These are phyloP conservation scores for Mycalesis mineus DNA, from an alignment of 2,888 invertebrate species.

Conservation along the genomic window DNA sequence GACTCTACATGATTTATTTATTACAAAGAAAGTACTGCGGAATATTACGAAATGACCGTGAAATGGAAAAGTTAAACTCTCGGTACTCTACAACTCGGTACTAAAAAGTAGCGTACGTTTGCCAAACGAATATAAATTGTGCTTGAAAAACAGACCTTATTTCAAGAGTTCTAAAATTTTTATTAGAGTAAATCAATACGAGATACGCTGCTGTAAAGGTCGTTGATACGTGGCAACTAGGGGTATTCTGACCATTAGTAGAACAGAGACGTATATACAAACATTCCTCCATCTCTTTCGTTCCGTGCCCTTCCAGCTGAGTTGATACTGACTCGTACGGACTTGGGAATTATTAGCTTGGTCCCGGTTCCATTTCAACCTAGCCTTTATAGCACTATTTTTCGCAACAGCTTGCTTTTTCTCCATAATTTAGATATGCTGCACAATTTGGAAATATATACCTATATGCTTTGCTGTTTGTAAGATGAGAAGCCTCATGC, in stretches of 20 bases:
- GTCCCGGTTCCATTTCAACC: not conserved
- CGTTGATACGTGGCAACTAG: slow-evolving; percentile 60
- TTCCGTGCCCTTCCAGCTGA: slow-evolving; percentile 29
- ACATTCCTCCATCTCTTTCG: slow-evolving; percentile 53
- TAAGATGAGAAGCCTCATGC: not conserved
- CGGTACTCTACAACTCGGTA: slow-evolving; percentile 38
- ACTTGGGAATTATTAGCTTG: not conserved
- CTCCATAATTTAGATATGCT: too few species aligned
- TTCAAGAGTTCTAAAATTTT: not conserved
- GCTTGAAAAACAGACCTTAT: slow-evolving; percentile 13
- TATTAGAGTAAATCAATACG: slow-evolving; percentile 7
- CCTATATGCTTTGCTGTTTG: too few species aligned
- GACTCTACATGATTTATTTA: slow-evolving; percentile 44
- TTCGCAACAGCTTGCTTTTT: too few species aligned
- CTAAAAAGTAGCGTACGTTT: slow-evolving; percentile 43
- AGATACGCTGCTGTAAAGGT: slow-evolving; percentile 47
- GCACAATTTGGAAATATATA: too few species aligned
- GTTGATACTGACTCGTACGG: not conserved
- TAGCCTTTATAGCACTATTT: not conserved
- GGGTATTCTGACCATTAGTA: slow-evolving; percentile 52
- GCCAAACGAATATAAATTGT: not conserved
- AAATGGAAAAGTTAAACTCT: slow-evolving; percentile 58
- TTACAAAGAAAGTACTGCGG: slow-evolving; percentile 44
- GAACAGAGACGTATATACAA: slow-evolving; percentile 59
- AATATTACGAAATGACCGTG: slow-evolving; percentile 71